Conservation (phyloP, 2,797 vertebrate species). For the Girardinus metallicus region DNA sequence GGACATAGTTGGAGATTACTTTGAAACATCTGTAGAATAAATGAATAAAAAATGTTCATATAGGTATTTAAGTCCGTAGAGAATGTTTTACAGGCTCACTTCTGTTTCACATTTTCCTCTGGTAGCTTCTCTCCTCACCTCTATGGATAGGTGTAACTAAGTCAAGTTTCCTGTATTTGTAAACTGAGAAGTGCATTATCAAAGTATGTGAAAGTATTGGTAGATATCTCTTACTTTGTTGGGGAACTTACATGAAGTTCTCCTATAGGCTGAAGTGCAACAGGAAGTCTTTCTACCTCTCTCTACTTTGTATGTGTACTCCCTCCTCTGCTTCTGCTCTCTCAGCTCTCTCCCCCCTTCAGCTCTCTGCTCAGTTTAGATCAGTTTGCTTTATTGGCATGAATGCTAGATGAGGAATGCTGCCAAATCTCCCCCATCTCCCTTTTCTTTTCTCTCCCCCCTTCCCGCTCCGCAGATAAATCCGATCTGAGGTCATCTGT, state of each 20-base stretch:
- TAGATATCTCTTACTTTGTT: slow-evolving; percentile 6
- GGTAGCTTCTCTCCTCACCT: not conserved
- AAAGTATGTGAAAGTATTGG: slow-evolving; percentile 14
- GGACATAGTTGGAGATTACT: not conserved
- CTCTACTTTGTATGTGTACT: slow-evolving; percentile 13
- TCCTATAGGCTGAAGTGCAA: slow-evolving; percentile 7
- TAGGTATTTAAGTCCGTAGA: not conserved
- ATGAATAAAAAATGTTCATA: not conserved
- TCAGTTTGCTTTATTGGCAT: slow-evolving; percentile 66
- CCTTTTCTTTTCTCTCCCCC: slow-evolving; percentile 45
- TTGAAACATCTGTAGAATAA: not conserved
- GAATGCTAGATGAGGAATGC: slow-evolving; percentile 62
- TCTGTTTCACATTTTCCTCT: not conserved
- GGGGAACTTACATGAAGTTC: not conserved
- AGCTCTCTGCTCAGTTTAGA: slow-evolving; percentile 35
- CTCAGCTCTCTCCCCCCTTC: slow-evolving; percentile 4
- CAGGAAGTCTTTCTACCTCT: slow-evolving; percentile 14
- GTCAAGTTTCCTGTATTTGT: slow-evolving; percentile 13
- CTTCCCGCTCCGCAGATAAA: slow-evolving; percentile 63
- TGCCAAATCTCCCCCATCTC: slow-evolving; percentile 60
- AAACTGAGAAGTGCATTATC: slow-evolving; percentile 21
- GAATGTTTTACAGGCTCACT: not conserved
- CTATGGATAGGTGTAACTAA: not conserved
- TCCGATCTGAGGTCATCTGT: slow-evolving; percentile 77
- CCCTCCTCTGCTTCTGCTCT: slow-evolving; percentile 13